phyloP scores from a whole-genome alignment of 1,140 invertebrate species.

The Anastatus disparis region DNA sequence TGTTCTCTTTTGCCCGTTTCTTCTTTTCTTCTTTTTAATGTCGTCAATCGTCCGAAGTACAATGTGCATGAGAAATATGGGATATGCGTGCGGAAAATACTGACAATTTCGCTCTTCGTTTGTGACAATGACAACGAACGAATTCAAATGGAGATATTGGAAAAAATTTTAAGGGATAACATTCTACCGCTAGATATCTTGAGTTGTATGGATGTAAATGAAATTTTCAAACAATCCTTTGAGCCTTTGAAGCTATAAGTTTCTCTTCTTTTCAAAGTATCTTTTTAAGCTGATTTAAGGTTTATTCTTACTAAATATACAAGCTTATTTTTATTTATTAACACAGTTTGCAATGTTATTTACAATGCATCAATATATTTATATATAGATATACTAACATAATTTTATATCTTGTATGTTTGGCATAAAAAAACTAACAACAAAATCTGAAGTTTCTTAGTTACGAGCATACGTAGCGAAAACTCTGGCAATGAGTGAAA shows the following conservation, averaged over 20 bases:
- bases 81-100: not conserved
- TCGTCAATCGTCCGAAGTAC: not conserved
- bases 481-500: too few species aligned
- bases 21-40: not conserved
- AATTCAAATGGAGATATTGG: too few species aligned
- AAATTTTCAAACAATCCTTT: constrained; percentile 18
- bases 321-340: too few species aligned
- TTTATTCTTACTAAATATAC: not conserved
- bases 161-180: too few species aligned
- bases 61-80: not conserved
- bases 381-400: too few species aligned
- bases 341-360: too few species aligned
- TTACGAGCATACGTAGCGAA: too few species aligned
- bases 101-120: not conserved
- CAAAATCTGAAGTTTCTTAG: too few species aligned
- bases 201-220: not conserved
- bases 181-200: too few species aligned
- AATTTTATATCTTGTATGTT: too few species aligned
- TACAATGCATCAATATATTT: too few species aligned
- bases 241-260: not conserved
- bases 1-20: not conserved
- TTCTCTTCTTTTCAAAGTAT: not conserved
- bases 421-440: too few species aligned
- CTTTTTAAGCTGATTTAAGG: not conserved
- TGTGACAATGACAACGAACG: not conserved